phyloP scores from a whole-genome alignment of 2,888 invertebrate genomes.

The Liodrosophila aerea region DNA sequence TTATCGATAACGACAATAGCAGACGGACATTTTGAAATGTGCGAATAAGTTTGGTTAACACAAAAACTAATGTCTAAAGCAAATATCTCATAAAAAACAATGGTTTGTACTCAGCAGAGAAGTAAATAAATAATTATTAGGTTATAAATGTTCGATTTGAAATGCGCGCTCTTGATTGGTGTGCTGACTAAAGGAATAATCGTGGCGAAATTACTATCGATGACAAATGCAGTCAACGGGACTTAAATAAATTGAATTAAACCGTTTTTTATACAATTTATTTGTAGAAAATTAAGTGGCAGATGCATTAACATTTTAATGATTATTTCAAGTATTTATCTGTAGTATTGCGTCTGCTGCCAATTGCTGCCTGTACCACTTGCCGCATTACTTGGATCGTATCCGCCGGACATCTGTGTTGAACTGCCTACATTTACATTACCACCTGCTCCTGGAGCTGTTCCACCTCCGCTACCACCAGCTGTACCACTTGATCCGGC shows the following conservation, averaged over 20 bases:
- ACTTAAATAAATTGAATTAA: no score
- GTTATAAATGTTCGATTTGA: no score
- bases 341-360: slow-evolving; percentile 77
- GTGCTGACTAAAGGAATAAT: not conserved
- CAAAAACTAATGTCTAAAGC: no score
- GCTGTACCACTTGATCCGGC: slow-evolving; percentile 39
- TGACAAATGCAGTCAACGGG: no score
- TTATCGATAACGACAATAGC: slow-evolving; percentile 15
- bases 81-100: not conserved
- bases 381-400: slow-evolving; percentile 37
- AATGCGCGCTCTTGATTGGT: no score
- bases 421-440: slow-evolving; percentile 33
- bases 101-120: no score
- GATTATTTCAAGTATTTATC: slow-evolving; percentile 41
- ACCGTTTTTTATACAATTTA: slow-evolving; percentile 34
- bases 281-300: slow-evolving; percentile 40
- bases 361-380: slow-evolving; percentile 54
- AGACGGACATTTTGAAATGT: slow-evolving; percentile 9
- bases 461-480: slow-evolving; percentile 34
- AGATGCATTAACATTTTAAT: slow-evolving; percentile 14
- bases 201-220: no score
- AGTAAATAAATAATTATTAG: no score
- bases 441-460: slow-evolving; percentile 13
- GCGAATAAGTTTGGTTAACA: not conserved
- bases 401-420: slow-evolving; percentile 29